Evolutionary conservation across 2,113 vertebrate genomes (phyloP).

Genomic region (Albula goreensis): DNA sequence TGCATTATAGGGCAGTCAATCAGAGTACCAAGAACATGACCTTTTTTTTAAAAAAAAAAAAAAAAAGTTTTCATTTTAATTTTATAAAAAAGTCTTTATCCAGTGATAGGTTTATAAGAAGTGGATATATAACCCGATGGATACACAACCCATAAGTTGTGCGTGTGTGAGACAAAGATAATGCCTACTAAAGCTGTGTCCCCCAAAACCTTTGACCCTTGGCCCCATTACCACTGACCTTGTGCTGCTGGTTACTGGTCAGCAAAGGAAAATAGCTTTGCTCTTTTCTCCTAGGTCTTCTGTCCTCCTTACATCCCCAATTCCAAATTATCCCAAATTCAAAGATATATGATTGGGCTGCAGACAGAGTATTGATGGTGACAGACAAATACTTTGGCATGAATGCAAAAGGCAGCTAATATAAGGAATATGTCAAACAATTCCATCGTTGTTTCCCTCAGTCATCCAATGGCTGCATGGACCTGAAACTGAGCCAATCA

Average conservation of each 20-base stretch:
- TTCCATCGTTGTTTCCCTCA: background rate
- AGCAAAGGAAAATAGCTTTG: background rate
- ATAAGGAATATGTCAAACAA: constrained; percentile 36
- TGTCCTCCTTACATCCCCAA: background rate
- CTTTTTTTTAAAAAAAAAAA: background rate
- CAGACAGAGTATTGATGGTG: background rate
- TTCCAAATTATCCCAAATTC: background rate
- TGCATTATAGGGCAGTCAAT: background rate
- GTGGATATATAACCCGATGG: constrained; percentile 43
- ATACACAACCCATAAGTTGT: background rate
- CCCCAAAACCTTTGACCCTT: background rate
- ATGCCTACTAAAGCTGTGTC: background rate
- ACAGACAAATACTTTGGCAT: constrained; percentile 25
- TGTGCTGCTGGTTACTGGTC: background rate
- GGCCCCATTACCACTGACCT: background rate
- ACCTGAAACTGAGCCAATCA: constrained; percentile 18
- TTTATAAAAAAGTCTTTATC: background rate
- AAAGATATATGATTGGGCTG: background rate
- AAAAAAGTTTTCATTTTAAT: background rate
- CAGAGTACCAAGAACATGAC: background rate
- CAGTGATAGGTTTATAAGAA: constrained; percentile 17
- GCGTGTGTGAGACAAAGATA: background rate
- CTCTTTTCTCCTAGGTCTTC: background rate
- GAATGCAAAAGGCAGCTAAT: background rate
- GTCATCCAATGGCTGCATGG: background rate